phyloP scores from a whole-genome alignment of 2,797 vertebrate species.

The Lerista edwardsae region DNA sequence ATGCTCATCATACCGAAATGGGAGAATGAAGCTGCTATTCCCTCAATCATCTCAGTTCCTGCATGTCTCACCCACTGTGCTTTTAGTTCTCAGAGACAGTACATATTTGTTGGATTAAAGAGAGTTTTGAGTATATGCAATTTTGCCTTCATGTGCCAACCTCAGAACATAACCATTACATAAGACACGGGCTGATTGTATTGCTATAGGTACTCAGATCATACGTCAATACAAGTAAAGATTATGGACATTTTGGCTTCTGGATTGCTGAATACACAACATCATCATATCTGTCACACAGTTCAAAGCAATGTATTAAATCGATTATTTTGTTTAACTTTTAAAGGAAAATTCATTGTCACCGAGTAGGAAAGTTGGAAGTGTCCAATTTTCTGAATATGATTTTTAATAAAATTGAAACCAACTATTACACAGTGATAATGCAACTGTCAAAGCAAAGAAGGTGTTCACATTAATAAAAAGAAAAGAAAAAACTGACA shows the following conservation, averaged over 20 bases:
- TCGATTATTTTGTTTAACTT: slow-evolving; percentile 35
- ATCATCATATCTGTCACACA: slow-evolving; percentile 62
- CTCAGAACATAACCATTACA: no score
- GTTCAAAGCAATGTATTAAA: slow-evolving; percentile 58
- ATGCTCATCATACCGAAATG: no score
- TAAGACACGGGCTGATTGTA: neutral
- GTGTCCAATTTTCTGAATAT: neutral
- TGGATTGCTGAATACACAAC: slow-evolving; percentile 61
- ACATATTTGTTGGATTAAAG: no score
- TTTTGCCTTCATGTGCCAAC: no score
- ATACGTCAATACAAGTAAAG: slow-evolving; percentile 59
- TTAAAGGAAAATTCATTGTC: slow-evolving; percentile 4
- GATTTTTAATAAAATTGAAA: slow-evolving; percentile 13
- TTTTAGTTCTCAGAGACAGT: no score
- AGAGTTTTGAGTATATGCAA: no score
- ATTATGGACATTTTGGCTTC: slow-evolving; percentile 62
- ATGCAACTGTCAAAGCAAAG: neutral
- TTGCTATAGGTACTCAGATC: slow-evolving; percentile 50
- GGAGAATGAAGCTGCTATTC: no score
- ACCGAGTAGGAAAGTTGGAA: neutral
- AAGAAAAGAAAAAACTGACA: neutral
- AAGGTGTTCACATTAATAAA: neutral
- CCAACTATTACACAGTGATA: neutral
- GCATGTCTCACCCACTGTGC: no score
- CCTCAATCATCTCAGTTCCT: no score